Evolutionary conservation across 2,113 vertebrate genomes (phyloP).

Genomic region (Telmatochromis brachygnathus): DNA sequence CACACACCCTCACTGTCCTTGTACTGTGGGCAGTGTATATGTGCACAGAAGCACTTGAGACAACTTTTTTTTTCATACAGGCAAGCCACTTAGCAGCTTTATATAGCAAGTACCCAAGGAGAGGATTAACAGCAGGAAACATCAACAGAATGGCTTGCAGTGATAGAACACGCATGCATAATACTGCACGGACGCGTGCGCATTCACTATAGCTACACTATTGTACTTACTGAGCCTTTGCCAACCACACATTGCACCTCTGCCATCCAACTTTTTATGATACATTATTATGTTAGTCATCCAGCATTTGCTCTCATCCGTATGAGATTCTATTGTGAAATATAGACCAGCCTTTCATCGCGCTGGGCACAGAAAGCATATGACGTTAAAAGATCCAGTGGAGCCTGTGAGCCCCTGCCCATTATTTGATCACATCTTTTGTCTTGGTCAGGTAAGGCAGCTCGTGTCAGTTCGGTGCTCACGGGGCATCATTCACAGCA

Average conservation of each 20-base stretch:
- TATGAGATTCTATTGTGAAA: conserved; percentile 1
- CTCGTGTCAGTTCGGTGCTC: not conserved
- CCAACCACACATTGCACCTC: not conserved
- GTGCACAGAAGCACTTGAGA: conserved; percentile 56
- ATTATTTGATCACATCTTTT: conserved; percentile 37
- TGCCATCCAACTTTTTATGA: conserved; percentile 23
- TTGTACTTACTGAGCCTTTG: not conserved
- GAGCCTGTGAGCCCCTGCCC: not conserved
- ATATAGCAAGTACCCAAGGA: conserved; percentile 65
- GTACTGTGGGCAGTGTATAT: conserved; percentile 49
- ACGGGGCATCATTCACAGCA: not conserved
- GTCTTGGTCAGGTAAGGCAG: conserved; percentile 28
- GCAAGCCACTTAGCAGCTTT: conserved; percentile 70
- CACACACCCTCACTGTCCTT: conserved; percentile 49
- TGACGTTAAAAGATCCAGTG: conserved; percentile 18
- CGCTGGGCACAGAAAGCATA: not conserved
- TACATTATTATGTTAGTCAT: conserved; percentile 31
- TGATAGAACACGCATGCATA: not conserved
- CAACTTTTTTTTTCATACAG: conserved; percentile 46
- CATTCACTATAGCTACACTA: not conserved
- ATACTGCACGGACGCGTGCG: not conserved
- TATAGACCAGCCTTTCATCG: conserved; percentile 26
- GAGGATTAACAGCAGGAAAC: conserved; percentile 63
- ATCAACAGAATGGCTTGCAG: conserved; percentile 46
- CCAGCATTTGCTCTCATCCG: conserved; percentile 27